A percentile compares a stretch with the other conserved stretches of the same genome.
These are phyloP conservation scores for Yponomeuta cagnagella DNA, from an alignment of 2,888 invertebrate species.

Conservation along the genomic window DNA sequence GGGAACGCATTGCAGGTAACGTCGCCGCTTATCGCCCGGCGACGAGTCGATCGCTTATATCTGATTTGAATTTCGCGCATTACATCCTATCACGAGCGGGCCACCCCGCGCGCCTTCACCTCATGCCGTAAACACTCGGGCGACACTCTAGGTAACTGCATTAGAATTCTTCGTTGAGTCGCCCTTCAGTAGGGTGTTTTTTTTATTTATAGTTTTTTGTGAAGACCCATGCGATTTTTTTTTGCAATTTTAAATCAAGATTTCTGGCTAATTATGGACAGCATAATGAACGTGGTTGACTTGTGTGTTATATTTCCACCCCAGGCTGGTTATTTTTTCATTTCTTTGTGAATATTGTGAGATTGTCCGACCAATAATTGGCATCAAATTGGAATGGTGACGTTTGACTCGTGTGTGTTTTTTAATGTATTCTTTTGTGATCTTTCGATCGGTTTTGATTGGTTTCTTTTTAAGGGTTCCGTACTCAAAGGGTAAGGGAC, in stretches of 20 bases:
- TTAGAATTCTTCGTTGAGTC: conserved; percentile 48
- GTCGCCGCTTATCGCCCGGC: conserved; percentile 40
- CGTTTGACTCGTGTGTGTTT: too few species aligned
- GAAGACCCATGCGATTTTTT: too few species aligned
- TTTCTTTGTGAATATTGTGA: too few species aligned
- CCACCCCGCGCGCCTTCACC: conserved; percentile 32
- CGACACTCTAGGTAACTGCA: conserved; percentile 52
- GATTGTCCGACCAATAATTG: too few species aligned
- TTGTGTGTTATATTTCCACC: conserved; percentile 26
- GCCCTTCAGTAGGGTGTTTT: conserved; percentile 38
- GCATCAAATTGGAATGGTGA: too few species aligned
- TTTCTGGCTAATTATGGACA: too few species aligned
- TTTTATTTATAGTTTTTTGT: conserved; percentile 43
- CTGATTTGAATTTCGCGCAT: conserved; percentile 69
- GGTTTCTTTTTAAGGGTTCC: too few species aligned
- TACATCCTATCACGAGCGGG: conserved; percentile 43
- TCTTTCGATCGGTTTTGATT: too few species aligned
- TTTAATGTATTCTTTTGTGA: too few species aligned
- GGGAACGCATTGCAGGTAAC: conserved; percentile 35
- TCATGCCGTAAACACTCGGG: conserved; percentile 47
- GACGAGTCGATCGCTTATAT: conserved; percentile 58
- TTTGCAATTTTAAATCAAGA: too few species aligned
- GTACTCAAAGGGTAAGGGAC: too few species aligned
- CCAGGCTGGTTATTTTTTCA: too few species aligned
- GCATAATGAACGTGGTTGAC: conserved; percentile 58